Evolutionary conservation across 2,888 invertebrate genomes (phyloP).

Genomic region (Protodeltote pygarga): DNA sequence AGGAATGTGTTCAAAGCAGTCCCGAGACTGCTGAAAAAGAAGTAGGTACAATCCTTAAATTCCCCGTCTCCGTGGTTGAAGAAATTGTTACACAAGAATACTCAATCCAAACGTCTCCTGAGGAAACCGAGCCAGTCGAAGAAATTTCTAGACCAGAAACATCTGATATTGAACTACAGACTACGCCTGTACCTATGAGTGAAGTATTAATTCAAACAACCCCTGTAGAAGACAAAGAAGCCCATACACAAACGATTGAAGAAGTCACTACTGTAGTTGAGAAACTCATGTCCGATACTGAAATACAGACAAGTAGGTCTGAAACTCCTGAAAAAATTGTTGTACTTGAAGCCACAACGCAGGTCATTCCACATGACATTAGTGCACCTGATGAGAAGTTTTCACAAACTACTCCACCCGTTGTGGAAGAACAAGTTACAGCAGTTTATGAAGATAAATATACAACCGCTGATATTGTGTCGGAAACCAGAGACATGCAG

Average conservation of each 20-base stretch:
- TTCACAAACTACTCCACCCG: conserved; percentile 82
- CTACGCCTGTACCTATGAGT: conserved; percentile 80
- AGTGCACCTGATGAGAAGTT: conserved; percentile 76
- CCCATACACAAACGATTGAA: conserved; percentile 75
- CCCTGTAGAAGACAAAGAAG: conserved; percentile 78
- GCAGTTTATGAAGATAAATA: conserved; percentile 53
- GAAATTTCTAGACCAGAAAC: conserved; percentile 65
- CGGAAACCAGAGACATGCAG: conserved; percentile 83
- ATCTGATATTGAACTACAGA: conserved; percentile 81
- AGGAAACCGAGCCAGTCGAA: conserved; percentile 73
- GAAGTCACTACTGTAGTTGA: conserved; percentile 69
- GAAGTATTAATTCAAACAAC: conserved; percentile 89
- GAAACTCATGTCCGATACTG: conserved; percentile 71
- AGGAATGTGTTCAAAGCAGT: conserved; percentile 87
- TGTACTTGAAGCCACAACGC: conserved; percentile 85
- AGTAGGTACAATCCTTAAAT: conserved; percentile 85
- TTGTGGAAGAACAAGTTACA: conserved; percentile 56
- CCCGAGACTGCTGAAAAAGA: conserved; percentile 77
- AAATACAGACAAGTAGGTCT: conserved; percentile 77
- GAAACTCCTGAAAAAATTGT: conserved; percentile 70
- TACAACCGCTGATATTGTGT: conserved; percentile 72
- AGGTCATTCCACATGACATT: conserved; percentile 81
- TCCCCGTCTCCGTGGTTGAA: conserved; percentile 87
- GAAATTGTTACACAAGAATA: conserved; percentile 86
- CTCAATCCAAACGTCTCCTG: conserved; percentile 88